A percentile compares a stretch with the other conserved stretches of the same genome.
phyloP scores from a whole-genome alignment of 1,140 invertebrate species.

The Lasaia peninsularis region DNA sequence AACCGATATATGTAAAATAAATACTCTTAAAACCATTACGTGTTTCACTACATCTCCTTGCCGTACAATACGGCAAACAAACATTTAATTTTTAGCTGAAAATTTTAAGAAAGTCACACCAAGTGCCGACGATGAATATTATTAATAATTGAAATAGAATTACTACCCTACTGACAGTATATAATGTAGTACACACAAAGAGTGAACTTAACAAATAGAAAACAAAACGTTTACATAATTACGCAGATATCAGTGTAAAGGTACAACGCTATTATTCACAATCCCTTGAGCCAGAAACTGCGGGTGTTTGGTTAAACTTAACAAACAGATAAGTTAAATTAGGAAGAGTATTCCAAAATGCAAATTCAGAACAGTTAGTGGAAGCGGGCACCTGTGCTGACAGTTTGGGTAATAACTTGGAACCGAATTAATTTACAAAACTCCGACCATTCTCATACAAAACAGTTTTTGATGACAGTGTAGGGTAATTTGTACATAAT shows the following conservation, averaged over 20 bases:
- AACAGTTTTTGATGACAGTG: conserved; percentile 62
- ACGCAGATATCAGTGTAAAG: conserved; percentile 25
- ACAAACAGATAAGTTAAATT: conserved; percentile 71
- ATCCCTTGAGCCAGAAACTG: conserved; percentile 40
- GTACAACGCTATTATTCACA: conserved; percentile 31
- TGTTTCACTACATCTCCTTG: no score
- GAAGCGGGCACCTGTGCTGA: conserved; percentile 62
- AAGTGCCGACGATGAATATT: no score
- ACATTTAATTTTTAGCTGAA: no score
- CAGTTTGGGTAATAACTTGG: conserved; percentile 71
- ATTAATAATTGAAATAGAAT: no score
- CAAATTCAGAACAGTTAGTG: conserved; percentile 56
- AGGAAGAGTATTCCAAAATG: conserved; percentile 68
- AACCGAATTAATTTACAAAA: conserved; percentile 75
- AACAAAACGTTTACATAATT: conserved; percentile 11
- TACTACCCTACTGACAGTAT: background rate
- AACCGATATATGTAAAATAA: no score
- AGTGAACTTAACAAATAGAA: background rate
- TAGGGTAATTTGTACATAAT: conserved; percentile 25
- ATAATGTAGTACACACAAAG: background rate
- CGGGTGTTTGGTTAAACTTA: conserved; percentile 57
- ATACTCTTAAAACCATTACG: no score
- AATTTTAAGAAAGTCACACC: no score
- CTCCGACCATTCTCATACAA: conserved; percentile 55
- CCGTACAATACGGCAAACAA: no score